Base-by-base conservation (phyloP, 1,140 invertebrate genomes). In the Drosophila melanica region DNA sequence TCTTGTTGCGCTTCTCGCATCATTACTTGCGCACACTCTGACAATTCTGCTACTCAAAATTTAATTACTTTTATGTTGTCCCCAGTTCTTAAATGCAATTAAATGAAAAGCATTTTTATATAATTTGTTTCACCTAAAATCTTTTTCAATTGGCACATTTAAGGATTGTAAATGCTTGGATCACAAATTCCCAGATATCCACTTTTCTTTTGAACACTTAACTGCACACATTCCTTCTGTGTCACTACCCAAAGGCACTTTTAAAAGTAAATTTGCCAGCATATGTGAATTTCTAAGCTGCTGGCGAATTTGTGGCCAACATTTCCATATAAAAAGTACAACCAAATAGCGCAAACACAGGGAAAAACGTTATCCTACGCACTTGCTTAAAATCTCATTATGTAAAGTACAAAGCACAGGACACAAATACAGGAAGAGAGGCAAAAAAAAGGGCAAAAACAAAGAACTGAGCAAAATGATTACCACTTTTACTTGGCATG, bases 361-460 rank as follows among this genome's bases (percentile, higher is more conserved):
- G 39, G 30, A 45, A 60, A 20, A 30, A 58, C 41, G 47, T 62
- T 63, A 69, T 23, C 2, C 20, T 23, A 72, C 71, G 58, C 60
- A 74, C 82, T 87, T 71, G 69, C 44, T 87, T 81, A 87, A 87
- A 87, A 87, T 89, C 84, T 89, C 82, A 87, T 87, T 87, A 89
- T 82, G 79, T 71, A 77, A 89, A 87, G 84, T 86, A 87, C 62
- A 62, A 68, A 63, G 20, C 20, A 23, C 20, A 23, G 4, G 53
- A 35, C 27, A 45, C 11, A 45, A 33, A 57, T 16, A 27, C 5
- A 30, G 57, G 42, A 3, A 41, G 23, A 10, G 16, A 54, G 23
- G 18, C 16, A 37, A 37, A 48, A 9, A 50, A 48, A 1, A 14
- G 48, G 35, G n/a, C 48, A 47, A 65, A 73, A 87, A 87, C 82